Conservation (phyloP, 2,797 vertebrate genomes). For the Gila robusta region DNA sequence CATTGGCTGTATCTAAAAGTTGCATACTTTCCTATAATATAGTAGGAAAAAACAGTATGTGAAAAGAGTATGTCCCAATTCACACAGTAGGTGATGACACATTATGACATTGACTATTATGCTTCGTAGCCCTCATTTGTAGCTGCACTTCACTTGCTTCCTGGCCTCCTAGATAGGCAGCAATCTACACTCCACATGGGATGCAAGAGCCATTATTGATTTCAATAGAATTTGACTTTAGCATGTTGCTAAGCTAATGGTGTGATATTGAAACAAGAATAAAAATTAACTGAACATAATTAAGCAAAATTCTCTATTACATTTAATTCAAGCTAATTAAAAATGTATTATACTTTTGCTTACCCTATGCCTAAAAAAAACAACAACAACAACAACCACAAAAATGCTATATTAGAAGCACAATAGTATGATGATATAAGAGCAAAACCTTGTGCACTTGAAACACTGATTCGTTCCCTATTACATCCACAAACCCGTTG, state of each 20-base stretch:
- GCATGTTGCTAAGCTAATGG: conserved; percentile 5
- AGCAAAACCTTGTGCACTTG: background rate
- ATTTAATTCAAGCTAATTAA: background rate
- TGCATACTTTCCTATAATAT: background rate
- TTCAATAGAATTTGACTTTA: background rate
- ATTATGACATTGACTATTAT: background rate
- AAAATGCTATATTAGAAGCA: background rate
- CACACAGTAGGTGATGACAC: too few species aligned
- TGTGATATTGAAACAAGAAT: background rate
- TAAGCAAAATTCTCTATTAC: background rate
- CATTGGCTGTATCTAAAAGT: background rate
- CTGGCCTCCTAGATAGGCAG: background rate
- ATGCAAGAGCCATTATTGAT: background rate
- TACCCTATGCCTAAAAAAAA: background rate
- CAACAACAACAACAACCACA: too few species aligned
- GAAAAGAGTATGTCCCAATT: background rate
- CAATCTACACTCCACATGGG: background rate
- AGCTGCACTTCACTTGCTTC: background rate
- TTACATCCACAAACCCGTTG: conserved; percentile 1
- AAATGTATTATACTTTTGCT: background rate
- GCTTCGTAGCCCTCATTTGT: background rate
- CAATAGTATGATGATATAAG: background rate
- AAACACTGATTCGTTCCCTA: background rate
- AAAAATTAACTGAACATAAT: background rate
- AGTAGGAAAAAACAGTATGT: background rate